phyloP scores from a whole-genome alignment of 2,113 vertebrate species.

The Colius striatus region DNA sequence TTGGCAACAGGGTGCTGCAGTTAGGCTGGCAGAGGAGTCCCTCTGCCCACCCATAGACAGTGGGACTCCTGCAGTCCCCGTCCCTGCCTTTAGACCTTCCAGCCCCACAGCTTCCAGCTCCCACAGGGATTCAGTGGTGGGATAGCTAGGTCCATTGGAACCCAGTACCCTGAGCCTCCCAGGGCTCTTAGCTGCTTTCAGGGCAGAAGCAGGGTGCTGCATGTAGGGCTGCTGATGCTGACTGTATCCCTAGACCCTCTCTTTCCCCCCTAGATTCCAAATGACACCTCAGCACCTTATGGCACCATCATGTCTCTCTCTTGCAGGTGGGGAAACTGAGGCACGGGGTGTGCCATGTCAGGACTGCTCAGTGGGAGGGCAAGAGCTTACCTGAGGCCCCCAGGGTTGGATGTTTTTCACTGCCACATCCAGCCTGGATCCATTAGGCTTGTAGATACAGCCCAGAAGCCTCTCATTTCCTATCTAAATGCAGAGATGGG shows the following conservation, averaged over 20 bases:
- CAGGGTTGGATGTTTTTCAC: neutral
- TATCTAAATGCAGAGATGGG: neutral
- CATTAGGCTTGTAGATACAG: fast-evolving
- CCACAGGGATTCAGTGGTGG: neutral
- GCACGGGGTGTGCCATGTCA: neutral
- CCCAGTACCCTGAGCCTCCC: neutral
- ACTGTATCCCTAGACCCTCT: fast-evolving
- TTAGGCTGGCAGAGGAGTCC: neutral
- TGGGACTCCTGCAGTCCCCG: neutral
- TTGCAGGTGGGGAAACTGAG: no score
- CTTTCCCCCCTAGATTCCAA: neutral
- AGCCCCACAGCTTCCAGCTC: neutral
- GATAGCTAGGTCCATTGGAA: neutral
- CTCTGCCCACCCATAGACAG: neutral
- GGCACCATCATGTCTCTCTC: neutral
- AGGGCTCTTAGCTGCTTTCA: neutral
- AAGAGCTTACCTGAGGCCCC: fast-evolving
- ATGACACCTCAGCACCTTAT: neutral
- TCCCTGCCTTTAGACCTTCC: neutral
- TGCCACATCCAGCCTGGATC: neutral
- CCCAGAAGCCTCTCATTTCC: neutral
- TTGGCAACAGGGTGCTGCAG: neutral
- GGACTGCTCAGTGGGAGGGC: neutral
- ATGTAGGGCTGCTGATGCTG: neutral
- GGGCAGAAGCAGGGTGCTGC: neutral